Conservation (phyloP, 2,113 vertebrate species). For the Canis aureus region DNA sequence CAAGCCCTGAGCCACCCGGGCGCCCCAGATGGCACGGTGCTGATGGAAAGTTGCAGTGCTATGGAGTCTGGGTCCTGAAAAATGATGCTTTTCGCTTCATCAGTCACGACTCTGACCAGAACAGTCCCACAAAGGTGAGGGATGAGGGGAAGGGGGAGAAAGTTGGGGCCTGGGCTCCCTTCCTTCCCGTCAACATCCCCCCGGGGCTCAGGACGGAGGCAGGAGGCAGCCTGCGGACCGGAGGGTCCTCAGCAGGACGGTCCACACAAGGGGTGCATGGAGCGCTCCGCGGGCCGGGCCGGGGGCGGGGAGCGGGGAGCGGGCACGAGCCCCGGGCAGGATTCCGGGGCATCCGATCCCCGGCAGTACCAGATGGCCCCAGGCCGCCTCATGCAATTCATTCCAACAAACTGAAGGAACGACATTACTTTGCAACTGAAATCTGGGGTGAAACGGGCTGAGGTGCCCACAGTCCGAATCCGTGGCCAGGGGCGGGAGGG, state of each 20-base stretch:
- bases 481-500: not conserved
- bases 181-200: not conserved
- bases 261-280: accelerated
- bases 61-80: not conserved
- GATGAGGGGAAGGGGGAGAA: not conserved
- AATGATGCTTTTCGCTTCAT: not conserved
- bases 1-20: no score
- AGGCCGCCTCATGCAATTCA: not conserved
- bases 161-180: not conserved
- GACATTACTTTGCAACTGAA: not conserved
- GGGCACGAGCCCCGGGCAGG: not conserved
- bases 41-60: not conserved
- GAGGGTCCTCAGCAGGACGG: not conserved
- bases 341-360: not conserved
- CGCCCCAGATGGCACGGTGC: not conserved
- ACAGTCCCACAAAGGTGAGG: not conserved
- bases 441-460: not conserved
- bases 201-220: not conserved
- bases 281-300: not conserved
- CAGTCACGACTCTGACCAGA: not conserved
- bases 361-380: not conserved
- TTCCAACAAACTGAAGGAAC: not conserved
- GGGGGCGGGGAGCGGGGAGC: not conserved
- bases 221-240: not conserved
- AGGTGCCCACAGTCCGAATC: not conserved